A percentile compares a stretch with the other conserved stretches of the same genome.
Conservation (phyloP, 92 coral and sea anemone genomes). For the Porites lobata region DNA sequence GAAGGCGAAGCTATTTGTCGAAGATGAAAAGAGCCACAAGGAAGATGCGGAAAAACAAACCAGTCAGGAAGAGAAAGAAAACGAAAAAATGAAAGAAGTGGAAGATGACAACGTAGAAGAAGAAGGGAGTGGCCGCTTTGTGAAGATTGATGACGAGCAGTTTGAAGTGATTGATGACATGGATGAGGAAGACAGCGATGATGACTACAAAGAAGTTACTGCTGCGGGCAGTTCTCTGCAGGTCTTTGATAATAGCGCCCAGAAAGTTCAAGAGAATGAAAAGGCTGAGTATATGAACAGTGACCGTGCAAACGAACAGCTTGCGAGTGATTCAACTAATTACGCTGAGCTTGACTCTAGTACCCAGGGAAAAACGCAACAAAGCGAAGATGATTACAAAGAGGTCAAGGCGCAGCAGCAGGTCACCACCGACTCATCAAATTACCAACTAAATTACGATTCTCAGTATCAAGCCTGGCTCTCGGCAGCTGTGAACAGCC, state of each 20-base stretch:
- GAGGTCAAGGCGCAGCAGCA: constrained; percentile 11
- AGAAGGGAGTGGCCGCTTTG: constrained; percentile 58
- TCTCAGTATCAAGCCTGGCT: constrained; percentile 15
- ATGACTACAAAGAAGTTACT: constrained; percentile 18
- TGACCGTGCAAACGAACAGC: too few species aligned
- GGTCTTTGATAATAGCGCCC: too few species aligned
- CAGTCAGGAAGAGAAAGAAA: constrained; percentile 14
- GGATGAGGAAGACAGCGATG: constrained; percentile 45
- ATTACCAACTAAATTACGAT: constrained; percentile 3
- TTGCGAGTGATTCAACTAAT: too few species aligned
- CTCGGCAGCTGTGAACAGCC: constrained; percentile 7
- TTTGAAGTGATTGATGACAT: constrained; percentile 51
- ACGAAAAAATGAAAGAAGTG: background rate
- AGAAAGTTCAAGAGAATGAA: too few species aligned
- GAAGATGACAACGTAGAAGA: background rate
- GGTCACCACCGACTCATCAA: background rate
- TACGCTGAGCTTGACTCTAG: too few species aligned
- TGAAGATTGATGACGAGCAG: constrained; percentile 48
- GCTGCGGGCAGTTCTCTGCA: background rate
- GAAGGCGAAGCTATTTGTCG: background rate
- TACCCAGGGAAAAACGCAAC: too few species aligned
- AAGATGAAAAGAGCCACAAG: background rate
- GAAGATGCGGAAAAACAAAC: constrained; percentile 10
- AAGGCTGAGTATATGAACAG: too few species aligned
- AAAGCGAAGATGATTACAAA: background rate